A percentile compares a stretch with the other conserved stretches of the same genome.
Evolutionary conservation across 2,113 vertebrate species (phyloP).

Genomic region (Myxocyprinus asiaticus): DNA sequence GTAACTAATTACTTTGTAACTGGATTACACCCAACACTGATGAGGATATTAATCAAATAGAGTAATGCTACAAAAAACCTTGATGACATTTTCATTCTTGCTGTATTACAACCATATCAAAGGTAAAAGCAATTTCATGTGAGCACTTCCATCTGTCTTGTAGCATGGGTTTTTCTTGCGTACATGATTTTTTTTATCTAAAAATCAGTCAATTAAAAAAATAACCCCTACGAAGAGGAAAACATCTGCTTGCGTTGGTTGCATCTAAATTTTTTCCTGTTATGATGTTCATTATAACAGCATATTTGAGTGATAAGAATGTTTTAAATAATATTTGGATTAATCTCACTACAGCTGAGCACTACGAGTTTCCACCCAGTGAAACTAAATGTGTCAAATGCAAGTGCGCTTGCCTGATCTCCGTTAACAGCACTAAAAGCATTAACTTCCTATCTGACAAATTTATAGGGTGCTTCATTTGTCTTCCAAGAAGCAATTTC

Average conservation of each 20-base stretch:
- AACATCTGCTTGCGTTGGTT: too few relatives aligned
- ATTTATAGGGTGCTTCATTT: conserved; percentile 39
- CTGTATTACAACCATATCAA: conserved; percentile 11
- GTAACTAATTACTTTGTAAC: too few relatives aligned
- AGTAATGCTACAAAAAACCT: conserved; percentile 12
- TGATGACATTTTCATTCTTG: background rate
- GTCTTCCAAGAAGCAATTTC: conserved; percentile 40
- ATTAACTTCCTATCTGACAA: conserved; percentile 43
- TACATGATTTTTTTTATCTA: background rate
- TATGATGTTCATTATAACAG: too few relatives aligned
- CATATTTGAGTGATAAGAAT: conserved; percentile 3
- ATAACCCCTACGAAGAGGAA: too few relatives aligned
- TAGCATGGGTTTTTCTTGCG: background rate
- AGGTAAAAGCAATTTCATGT: conserved; percentile 12
- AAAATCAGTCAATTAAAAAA: too few relatives aligned
- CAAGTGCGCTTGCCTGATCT: conserved; percentile 24
- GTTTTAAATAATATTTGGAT: conserved; percentile 30
- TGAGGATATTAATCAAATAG: conserved; percentile 1
- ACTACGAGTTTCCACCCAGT: conserved; percentile 3
- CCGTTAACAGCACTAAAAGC: conserved; percentile 20
- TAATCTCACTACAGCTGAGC: conserved; percentile 25
- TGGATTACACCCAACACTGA: too few relatives aligned
- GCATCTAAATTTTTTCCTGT: too few relatives aligned
- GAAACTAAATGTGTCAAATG: conserved; percentile 30
- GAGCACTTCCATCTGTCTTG: conserved; percentile 11